Base-by-base conservation (phyloP, 2,888 invertebrate genomes). In the Monopis laevigella region DNA sequence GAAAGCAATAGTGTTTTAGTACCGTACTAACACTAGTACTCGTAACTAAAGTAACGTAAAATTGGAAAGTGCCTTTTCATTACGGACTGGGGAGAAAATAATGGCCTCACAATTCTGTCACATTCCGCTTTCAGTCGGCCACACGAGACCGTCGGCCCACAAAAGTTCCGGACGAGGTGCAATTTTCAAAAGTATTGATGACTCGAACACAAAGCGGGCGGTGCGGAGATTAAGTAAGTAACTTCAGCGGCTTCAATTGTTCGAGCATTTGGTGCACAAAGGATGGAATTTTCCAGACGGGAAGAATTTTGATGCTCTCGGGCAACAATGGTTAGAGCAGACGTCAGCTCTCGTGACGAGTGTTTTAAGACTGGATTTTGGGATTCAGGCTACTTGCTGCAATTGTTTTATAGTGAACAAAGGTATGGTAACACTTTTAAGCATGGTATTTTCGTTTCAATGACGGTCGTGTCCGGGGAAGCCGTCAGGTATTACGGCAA, bases 151-250 rank as follows among this genome's bases (percentile, higher is more conserved):
- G 11, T n/a, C 17, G 16, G 34, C 17, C 36, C 21, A 36, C 36
- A 36, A 40, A 40, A 40, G 29, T 40, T 40, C 50, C 49, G 53
- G 55, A 58, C 46, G 54, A 56, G 55, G 53, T 63, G 59, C 59
- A 59, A 60, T 66, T 62, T 62, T 59, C 56, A 42, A 66, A 68
- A 71, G 65, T 71, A 73, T 65, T 70, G 70, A 69, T 63, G 65
- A 63, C 59, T 58, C 46, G 49, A 60, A 59, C 64, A 68, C 61
- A 68, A 68, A 68, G 59, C 59, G 58, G 58, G 48, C 43, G 59
- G 57, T 56, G 58, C 57, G 55, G 60, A 66, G 65, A 74, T 72
- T 70, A 71, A 68, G 62, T 57, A 58, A 62, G 62, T 65, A 65
- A 72, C 68, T 72, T 70, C 60, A 54, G 55, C 51, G 65, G 63